Conservation (phyloP, 2,113 vertebrate genomes). For the Corapipo altera region DNA sequence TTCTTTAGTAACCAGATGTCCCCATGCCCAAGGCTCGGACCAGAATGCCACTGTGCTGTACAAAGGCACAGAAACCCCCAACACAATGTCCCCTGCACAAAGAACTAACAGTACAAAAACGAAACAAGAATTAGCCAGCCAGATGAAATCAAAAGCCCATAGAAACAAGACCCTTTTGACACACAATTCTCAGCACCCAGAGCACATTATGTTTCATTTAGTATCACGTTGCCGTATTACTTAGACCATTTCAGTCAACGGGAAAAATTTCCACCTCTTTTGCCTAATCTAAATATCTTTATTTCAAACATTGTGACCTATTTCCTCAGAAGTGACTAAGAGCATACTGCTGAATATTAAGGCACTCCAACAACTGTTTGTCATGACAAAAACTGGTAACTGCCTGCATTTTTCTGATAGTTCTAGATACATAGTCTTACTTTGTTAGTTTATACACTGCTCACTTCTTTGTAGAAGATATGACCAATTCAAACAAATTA, state of each 20-base stretch:
- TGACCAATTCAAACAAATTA: background rate
- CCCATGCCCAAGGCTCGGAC: background rate
- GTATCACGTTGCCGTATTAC: background rate
- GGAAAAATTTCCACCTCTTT: background rate
- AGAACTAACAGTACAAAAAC: background rate
- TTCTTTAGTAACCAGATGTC: background rate
- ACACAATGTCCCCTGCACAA: background rate
- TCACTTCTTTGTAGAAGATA: background rate
- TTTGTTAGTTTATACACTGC: background rate
- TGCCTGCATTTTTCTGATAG: background rate
- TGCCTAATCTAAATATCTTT: background rate
- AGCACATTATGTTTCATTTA: background rate
- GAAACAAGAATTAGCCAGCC: background rate
- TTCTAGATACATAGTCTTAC: background rate
- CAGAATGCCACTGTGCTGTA: background rate
- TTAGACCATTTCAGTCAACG: background rate
- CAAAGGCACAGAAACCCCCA: background rate
- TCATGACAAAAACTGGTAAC: background rate
- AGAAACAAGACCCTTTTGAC: background rate
- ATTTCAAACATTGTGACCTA: background rate
- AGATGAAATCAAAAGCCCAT: background rate
- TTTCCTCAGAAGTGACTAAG: background rate
- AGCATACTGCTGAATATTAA: background rate
- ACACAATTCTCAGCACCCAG: background rate
- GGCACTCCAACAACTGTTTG: background rate